Base-by-base conservation (phyloP, 2,888 invertebrate genomes). In the Clusia tigrina region DNA sequence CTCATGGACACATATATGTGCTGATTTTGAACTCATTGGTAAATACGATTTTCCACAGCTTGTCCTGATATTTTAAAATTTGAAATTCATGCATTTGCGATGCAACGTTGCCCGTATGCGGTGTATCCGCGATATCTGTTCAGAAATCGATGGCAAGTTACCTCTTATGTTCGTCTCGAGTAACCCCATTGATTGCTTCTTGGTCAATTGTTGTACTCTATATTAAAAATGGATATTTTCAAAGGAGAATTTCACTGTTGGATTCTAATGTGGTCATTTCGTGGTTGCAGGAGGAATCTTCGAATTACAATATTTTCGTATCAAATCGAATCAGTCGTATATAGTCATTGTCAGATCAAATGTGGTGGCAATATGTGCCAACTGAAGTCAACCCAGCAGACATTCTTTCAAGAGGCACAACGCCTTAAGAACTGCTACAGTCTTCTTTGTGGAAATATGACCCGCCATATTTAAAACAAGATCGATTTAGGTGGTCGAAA, bases 261-360 rank as follows among this genome's bases (percentile, higher is more conserved):
- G 63, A 63, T 52, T 63, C 63, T 25, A 63, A 48, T 20, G 53
- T 59, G 6, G 54, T 22, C 2, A 24, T 60, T 9, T 60, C 63
- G 23, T 63, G 59, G 65, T 51, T 69, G 10, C 58, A 53, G 22
- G 57, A 65, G 23, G 42, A 62, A 12, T 58, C 62, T 2, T 58
- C 65, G 52, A 62, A 65, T 18, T 65, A 58, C 20, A 65, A 59
- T 59, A 53, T 62, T 10, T 66, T 66, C 20, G 64, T 67, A 1
- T 2, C 60, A 6, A 62, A 62, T 23, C 42, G 63, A 26, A 56
- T 66, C 5, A 46, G 48, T 12, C 60, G 52, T 10, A 65, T 61
- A 37, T 53, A 64, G 38, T 18, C 54, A 2, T 23, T 64, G 6
- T 64, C 65, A 24, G 51, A 12, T 37, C 46, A 55, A 20, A 63